Percentiles rank a stretch among this genome's conserved stretches.
These are phyloP conservation scores for Microplitis demolitor DNA, from an alignment of 1,140 invertebrate genomes.

Conservation along the genomic window DNA sequence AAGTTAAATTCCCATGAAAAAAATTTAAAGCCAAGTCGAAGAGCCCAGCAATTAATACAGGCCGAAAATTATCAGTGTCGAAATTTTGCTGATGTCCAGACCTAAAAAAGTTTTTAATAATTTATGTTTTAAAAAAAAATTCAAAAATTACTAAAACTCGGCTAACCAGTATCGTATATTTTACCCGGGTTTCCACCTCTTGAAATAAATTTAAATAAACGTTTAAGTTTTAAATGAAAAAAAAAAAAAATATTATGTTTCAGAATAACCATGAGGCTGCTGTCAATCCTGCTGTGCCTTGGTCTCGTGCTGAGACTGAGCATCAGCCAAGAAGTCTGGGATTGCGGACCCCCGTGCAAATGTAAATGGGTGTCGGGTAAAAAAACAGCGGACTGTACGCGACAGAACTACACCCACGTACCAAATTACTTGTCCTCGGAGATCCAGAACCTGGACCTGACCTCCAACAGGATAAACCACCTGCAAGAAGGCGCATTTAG, in stretches of 20 bases:
- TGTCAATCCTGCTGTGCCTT: conserved; percentile 33
- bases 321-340: conserved; percentile 63
- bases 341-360: conserved; percentile 67
- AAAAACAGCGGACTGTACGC: conserved; percentile 79
- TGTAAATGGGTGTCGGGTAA: conserved; percentile 82
- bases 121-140: no score
- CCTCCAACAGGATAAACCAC: conserved; percentile 71
- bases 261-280: conserved; percentile 39
- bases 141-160: no score
- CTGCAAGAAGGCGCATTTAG: conserved; percentile 72
- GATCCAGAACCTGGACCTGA: conserved; percentile 78
- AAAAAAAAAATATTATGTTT: conserved; percentile 12
- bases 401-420: conserved; percentile 68
- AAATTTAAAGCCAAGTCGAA: no score
- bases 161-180: no score
- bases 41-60: no score
- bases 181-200: not conserved
- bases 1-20: no score
- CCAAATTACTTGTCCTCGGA: conserved; percentile 73
- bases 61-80: no score
- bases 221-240: not conserved
- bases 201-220: no score
- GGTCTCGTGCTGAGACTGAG: conserved; percentile 37
- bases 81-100: no score
- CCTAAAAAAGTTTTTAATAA: no score